A percentile compares a stretch with the other conserved stretches of the same genome.
Conservation (phyloP, 2,797 vertebrate genomes). For the Phalloptychus januarius region DNA sequence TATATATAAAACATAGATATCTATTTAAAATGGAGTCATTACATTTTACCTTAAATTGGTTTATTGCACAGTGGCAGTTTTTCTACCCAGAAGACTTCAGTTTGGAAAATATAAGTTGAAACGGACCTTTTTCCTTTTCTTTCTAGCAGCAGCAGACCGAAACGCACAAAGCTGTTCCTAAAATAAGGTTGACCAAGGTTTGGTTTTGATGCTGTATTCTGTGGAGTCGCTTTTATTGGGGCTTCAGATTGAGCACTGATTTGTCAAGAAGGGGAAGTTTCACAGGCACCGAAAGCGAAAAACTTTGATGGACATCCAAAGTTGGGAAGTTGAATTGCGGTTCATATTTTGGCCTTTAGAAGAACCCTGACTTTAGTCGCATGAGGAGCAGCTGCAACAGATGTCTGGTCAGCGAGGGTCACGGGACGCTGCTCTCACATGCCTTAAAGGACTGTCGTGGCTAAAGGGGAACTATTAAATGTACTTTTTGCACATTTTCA, state of each 20-base stretch:
- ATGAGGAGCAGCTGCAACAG: constrained; percentile 27
- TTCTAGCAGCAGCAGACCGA: constrained; percentile 18
- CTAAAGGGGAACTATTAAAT: too few relatives aligned
- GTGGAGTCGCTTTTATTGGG: constrained; percentile 44
- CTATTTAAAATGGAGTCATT: background rate
- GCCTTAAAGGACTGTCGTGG: background rate
- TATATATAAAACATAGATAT: background rate
- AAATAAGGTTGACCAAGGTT: constrained; percentile 9
- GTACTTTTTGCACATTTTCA: too few relatives aligned
- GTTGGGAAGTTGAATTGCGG: constrained; percentile 17
- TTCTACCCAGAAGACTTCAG: constrained; percentile 54
- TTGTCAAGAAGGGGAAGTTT: constrained; percentile 41
- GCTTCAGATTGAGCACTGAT: constrained; percentile 57
- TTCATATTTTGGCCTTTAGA: constrained; percentile 32
- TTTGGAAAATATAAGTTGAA: constrained; percentile 11
- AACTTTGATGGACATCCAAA: constrained; percentile 28
- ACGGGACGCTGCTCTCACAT: constrained; percentile 11
- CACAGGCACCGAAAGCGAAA: constrained; percentile 32
- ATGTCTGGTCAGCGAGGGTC: constrained; percentile 19
- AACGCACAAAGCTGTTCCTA: constrained; percentile 6
- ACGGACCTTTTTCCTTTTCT: background rate
- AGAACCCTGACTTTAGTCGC: constrained; percentile 29
- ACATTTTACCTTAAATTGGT: background rate
- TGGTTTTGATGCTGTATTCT: constrained; percentile 13
- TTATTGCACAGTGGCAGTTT: constrained; percentile 1